These are phyloP conservation scores for Meloidogyne hapla DNA, from an alignment of 1,140 invertebrate genomes.

Conservation along the genomic window DNA sequence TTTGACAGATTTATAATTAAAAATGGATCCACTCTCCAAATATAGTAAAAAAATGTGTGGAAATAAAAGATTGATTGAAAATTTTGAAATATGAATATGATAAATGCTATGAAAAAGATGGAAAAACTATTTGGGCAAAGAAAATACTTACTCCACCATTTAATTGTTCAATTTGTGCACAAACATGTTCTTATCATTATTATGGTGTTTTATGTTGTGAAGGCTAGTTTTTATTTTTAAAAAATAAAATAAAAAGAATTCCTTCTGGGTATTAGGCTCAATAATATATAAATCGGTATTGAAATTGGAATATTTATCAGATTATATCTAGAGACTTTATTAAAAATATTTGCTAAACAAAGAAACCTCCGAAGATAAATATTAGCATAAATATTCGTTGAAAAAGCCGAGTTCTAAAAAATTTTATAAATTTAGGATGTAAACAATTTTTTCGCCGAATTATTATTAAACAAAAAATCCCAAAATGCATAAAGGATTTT, in stretches of 20 bases:
- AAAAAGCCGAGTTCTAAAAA: no score
- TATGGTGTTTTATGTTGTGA: conserved; percentile 8
- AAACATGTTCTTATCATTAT: neutral
- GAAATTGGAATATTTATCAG: no score
- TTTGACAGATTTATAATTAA: neutral
- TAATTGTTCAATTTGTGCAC: conserved; percentile 12
- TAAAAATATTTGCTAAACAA: no score
- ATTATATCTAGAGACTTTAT: no score
- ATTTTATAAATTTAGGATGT: no score
- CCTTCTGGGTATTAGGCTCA: neutral
- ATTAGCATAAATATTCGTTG: neutral
- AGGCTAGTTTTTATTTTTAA: neutral
- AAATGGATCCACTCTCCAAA: neutral
- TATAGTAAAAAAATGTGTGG: neutral
- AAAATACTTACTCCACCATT: neutral
- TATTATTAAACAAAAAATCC: neutral
- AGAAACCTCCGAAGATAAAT: no score
- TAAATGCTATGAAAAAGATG: neutral
- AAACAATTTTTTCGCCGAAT: conserved; percentile 20
- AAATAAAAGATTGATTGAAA: neutral
- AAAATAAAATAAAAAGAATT: neutral
- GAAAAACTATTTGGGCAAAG: neutral
- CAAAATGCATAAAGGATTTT: neutral
- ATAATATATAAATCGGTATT: no score
- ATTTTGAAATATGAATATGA: neutral